Percentiles rank a stretch among this genome's conserved stretches.
These are phyloP conservation scores for Camptogramma bilineatum DNA, from an alignment of 2,888 invertebrate genomes.

Conservation along the genomic window DNA sequence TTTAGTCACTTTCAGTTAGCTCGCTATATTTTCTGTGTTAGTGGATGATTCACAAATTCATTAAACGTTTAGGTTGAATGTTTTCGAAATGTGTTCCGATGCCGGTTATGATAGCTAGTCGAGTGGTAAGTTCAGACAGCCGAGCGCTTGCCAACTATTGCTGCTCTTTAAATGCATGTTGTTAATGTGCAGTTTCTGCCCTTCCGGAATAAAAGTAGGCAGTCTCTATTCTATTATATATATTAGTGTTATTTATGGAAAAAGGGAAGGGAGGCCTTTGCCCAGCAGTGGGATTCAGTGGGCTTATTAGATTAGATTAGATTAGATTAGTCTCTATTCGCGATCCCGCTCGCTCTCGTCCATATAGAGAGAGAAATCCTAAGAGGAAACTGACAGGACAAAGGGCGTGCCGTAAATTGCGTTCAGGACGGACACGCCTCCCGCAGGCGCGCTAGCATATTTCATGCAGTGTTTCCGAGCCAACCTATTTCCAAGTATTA, in stretches of 20 bases:
- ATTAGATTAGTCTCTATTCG: background rate
- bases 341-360: background rate
- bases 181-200: background rate
- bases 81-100: background rate
- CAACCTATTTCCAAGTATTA: background rate
- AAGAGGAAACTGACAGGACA: background rate
- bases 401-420: background rate
- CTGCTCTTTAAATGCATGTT: background rate
- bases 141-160: background rate
- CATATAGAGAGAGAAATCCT: background rate
- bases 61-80: background rate
- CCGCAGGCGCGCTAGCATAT: background rate
- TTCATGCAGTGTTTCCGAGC: background rate
- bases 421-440: background rate
- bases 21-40: background rate
- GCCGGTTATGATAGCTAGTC: background rate
- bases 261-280: no score
- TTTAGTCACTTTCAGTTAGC: background rate
- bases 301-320: no score
- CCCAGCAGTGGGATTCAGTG: no score
- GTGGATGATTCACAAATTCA: background rate
- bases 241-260: no score
- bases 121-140: background rate
- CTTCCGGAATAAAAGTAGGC: background rate
- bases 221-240: no score